phyloP scores from a whole-genome alignment of 1,140 invertebrate genomes.

The Aporrectodea caliginosa region DNA sequence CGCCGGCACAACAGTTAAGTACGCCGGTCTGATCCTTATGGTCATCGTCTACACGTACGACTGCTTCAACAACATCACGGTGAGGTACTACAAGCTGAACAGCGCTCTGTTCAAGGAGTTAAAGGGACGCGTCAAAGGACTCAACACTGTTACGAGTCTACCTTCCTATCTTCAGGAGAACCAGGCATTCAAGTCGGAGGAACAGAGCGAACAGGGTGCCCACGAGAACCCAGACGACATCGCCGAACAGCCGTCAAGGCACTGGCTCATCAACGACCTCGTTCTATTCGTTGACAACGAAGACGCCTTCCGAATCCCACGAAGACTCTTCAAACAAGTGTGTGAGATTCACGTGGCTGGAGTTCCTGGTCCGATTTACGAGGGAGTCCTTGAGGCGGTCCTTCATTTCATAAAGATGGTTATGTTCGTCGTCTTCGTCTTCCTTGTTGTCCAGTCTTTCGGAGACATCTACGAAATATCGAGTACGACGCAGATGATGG shows the following conservation, averaged over 20 bases:
- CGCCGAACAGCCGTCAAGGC: slow-evolving; percentile 43
- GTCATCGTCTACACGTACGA: slow-evolving; percentile 53
- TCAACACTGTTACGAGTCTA: slow-evolving; percentile 48
- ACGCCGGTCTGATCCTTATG: slow-evolving; percentile 50
- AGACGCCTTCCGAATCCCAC: slow-evolving; percentile 50
- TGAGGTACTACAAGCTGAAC: slow-evolving; percentile 51
- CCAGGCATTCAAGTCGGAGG: slow-evolving; percentile 37
- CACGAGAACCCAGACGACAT: slow-evolving; percentile 30
- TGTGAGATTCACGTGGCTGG: slow-evolving; percentile 50
- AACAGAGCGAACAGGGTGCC: slow-evolving; percentile 30
- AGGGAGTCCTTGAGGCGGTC: slow-evolving; percentile 47
- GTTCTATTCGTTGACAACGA: slow-evolving; percentile 50
- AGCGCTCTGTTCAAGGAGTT: slow-evolving; percentile 48
- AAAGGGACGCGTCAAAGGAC: slow-evolving; percentile 47
- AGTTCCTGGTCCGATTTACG: slow-evolving; percentile 49
- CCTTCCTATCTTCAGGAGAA: slow-evolving; percentile 50
- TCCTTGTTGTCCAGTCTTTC: slow-evolving; percentile 53
- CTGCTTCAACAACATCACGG: slow-evolving; percentile 52
- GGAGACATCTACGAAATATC: slow-evolving; percentile 49
- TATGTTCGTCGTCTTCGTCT: slow-evolving; percentile 51
- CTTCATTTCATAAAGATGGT: slow-evolving; percentile 51
- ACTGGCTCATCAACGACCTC: slow-evolving; percentile 48
- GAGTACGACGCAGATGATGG: slow-evolving; percentile 51
- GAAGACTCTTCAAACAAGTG: slow-evolving; percentile 46
- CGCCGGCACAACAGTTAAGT: slow-evolving; percentile 48